phyloP scores from a whole-genome alignment of 1,140 invertebrate genomes.

The Neomicropteryx cornuta region DNA sequence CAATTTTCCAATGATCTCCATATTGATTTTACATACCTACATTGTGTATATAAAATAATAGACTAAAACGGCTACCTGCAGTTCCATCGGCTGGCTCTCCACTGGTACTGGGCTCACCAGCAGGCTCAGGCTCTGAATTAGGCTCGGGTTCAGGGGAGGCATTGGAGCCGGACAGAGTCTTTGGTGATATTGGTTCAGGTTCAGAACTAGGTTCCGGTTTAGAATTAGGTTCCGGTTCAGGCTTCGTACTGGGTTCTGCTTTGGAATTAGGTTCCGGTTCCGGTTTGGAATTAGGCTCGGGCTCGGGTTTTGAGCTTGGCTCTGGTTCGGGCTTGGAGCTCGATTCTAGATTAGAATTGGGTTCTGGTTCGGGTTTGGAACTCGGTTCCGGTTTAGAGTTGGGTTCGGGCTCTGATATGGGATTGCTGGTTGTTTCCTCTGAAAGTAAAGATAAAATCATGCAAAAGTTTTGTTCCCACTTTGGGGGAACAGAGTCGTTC shows the following conservation, averaged over 20 bases:
- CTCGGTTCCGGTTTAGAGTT: conserved; percentile 28
- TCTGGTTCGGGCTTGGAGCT: conserved; percentile 30
- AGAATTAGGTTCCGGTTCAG: conserved; percentile 26
- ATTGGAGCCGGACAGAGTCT: conserved; percentile 5
- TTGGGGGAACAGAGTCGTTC: too few relatives aligned
- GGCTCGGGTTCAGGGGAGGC: conserved; percentile 13
- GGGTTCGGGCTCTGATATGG: conserved; percentile 31
- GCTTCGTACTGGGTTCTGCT: conserved; percentile 28
- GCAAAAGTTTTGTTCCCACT: too few relatives aligned
- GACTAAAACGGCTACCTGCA: too few relatives aligned
- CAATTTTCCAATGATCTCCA: too few relatives aligned
- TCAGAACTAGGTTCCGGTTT: conserved; percentile 23
- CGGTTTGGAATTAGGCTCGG: conserved; percentile 29
- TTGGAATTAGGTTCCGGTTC: conserved; percentile 35
- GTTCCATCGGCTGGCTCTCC: too few relatives aligned
- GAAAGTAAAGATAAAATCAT: too few relatives aligned
- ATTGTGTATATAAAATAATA: too few relatives aligned
- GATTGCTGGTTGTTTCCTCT: conserved; percentile 18
- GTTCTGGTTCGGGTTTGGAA: conserved; percentile 26
- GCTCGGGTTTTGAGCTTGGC: conserved; percentile 21
- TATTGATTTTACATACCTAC: too few relatives aligned
- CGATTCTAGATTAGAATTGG: conserved; percentile 35
- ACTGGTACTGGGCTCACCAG: conserved; percentile 24
- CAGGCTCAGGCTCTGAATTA: conserved; percentile 19
- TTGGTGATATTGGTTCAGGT: conserved; percentile 27